Base-by-base conservation (phyloP, 2,888 invertebrate species). In the Thecocarcelia acutangulata region DNA sequence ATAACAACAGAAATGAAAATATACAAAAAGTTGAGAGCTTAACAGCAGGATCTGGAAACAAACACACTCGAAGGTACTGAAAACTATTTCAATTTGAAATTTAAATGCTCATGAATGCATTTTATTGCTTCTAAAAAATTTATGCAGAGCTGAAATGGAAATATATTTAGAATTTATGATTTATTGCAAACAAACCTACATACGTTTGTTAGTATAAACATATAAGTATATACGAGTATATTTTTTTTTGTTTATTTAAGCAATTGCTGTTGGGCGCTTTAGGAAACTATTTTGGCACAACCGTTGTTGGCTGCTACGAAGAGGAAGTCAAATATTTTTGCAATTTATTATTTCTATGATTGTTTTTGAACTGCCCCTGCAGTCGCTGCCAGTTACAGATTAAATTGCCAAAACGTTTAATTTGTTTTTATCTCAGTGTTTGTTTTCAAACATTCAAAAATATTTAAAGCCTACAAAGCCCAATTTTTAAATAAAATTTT, bases 131-230 rank as follows among this genome's bases (percentile, higher is more conserved):
- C 11, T 19, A 33, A 19, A 3, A 58, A 58, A 66, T 17, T 24
- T 33, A 64, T 58, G 12, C 15, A 52, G 50, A n/a, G 12, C 6
- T 37, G 1, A 48, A 46, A 48, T 8, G 4, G 6, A 19, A 40
- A 73, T 33, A 37, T 24, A 63, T 37, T 44, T 58, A 42, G 50
- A 75, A 52, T 70, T 63, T 52, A 64, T 80, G 64, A 75, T 70
- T 80, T 80, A 80, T 80, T 74, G 54, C 46, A 46, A 40, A 61
- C 17, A 33, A 33, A 33, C 33, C 8, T 33, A 33, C 9, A 9
- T 33, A 9, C 33, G 6, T 3, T 28, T 28, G 28, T 28, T 28
- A 28, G 28, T 28, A 33, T 8, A 9, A 3, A 9, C 9, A 33
- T 8, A 33, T 8, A 33, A 3, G 8, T 9, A 33, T 8, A 33